Base-by-base conservation (phyloP, 2,113 vertebrate species). In the Xiphophorus hellerii region DNA sequence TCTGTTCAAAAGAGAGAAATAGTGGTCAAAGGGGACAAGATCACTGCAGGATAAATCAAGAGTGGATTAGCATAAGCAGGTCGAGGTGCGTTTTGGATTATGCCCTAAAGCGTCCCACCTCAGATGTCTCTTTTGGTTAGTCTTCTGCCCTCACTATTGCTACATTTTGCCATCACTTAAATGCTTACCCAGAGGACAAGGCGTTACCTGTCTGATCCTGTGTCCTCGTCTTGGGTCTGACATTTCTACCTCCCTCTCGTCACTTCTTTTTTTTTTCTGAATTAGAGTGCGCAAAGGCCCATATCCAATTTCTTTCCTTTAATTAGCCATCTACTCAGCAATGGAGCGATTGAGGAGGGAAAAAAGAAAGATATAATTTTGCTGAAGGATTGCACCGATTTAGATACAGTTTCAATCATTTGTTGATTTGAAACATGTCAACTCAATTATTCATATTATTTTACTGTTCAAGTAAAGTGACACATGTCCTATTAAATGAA, bases 281-380 rank as follows among this genome's bases (percentile, higher is more conserved):
- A 89, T 93, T 90, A 85, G 80, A 86, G 81, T 85, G 86, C 4
- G 86, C 92, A 93, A 64, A 68, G 81, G 88, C 78, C 91, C 90
- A 81, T 91, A 84, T 94, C 93, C 92, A 94, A 93, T 93, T 90
- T 90, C 87, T 91, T 76, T 82, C 35, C 85, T 89, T 93, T 93
- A 95, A 94, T 95, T 94, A 92, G 89, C 68, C 79, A 72, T 82
- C 85, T 70, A 75, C 66, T 78, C 73, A 54, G 33, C 69, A 75
- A 80, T 48, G 44, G 35, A 76, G 77, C 66, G 81, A 78, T 82
- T 62, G 62, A 51, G 78, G 66, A 65, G 76, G 35, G 20, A 80
- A 64, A 66, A 84, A 82, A 69, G 31, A 88, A 76, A 87, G 80
- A 86, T 78, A 83, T 82, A 67, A 84, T 90, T 89, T 91, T 88